Base-by-base conservation (phyloP, 2,888 invertebrate genomes). In the Phania funesta region DNA sequence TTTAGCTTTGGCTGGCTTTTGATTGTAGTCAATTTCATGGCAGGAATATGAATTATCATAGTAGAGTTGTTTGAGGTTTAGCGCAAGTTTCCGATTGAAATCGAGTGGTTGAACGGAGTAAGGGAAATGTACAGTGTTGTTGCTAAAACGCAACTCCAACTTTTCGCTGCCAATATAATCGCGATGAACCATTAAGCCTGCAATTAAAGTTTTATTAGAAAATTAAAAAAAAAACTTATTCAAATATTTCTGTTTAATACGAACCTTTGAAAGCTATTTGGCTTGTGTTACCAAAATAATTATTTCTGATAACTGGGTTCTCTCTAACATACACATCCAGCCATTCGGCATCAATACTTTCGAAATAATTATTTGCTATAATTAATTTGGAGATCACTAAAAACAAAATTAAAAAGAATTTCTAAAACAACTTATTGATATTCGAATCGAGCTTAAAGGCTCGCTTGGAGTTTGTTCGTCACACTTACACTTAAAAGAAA, bases 401-500 rank as follows among this genome's bases (percentile, higher is more conserved):
- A 83, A 80, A 41, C 11, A 20, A 56, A 13, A 32, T 11, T 11
- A 16, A 38, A 13, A 20, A 3, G 1, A n/a, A 58, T n/a, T 58
- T 58, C 5, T n/a, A n/a, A 1, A n/a, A 13, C 4, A 5, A 5
- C 11, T 50, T 38, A n/a, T 29, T 16, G 1, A 6, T 29, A 29
- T 29, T 29, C n/a, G n/a, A n/a, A n/a, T n/a, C n/a, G n/a, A n/a
- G n/a, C n/a, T n/a, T n/a, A n/a, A n/a, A n/a, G n/a, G n/a, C n/a
- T n/a, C n/a, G n/a, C n/a, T n/a, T n/a, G n/a, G n/a, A n/a, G n/a
- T n/a, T n/a, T n/a, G n/a, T n/a, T n/a, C 29, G 4, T 29, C 5
- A 29, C 5, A 85, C 86, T 85, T 83, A 91, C 91, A 87, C 84
- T 89, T 89, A 73, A 91, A 90, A 41, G 94, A 93, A 91, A 96